These are phyloP conservation scores for Carpatolechia fugitivella DNA, from an alignment of 2,888 invertebrate genomes.

Conservation along the genomic window DNA sequence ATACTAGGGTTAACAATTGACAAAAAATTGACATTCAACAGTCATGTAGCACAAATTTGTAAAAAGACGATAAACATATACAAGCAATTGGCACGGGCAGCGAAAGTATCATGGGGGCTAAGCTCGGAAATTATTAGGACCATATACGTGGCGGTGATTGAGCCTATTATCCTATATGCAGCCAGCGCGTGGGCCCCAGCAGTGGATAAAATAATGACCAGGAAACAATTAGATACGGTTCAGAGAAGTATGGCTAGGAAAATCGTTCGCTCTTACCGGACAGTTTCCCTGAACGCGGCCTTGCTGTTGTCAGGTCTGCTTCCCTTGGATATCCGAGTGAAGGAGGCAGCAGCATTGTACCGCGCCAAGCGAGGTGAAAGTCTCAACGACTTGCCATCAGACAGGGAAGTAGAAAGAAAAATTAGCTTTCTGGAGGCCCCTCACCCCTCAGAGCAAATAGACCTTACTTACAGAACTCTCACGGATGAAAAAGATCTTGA, in stretches of 20 bases:
- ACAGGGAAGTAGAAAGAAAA: conserved; percentile 20
- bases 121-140: background rate
- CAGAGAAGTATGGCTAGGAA: conserved; percentile 9
- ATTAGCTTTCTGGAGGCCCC: background rate
- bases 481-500: background rate
- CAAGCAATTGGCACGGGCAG: too few relatives aligned
- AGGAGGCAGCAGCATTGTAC: background rate
- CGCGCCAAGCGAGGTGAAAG: background rate
- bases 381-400: background rate
- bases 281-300: conserved; percentile 20
- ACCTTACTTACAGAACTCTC: background rate
- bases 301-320: conserved; percentile 12
- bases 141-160: conserved; percentile 10
- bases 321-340: background rate
- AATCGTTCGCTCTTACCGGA: conserved; percentile 16
- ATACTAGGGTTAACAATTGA: conserved; percentile 13
- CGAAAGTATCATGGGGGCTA: too few relatives aligned
- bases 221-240: background rate
- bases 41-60: too few relatives aligned
- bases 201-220: background rate
- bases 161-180: conserved; percentile 1
- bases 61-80: too few relatives aligned
- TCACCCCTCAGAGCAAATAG: conserved; percentile 15
- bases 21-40: background rate
- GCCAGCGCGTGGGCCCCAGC: conserved; percentile 17